Evolutionary conservation across 2,797 vertebrate genomes (phyloP), one percentile per base, ranked within the genome.

Genomic region (Sandelia bainsii): DNA sequence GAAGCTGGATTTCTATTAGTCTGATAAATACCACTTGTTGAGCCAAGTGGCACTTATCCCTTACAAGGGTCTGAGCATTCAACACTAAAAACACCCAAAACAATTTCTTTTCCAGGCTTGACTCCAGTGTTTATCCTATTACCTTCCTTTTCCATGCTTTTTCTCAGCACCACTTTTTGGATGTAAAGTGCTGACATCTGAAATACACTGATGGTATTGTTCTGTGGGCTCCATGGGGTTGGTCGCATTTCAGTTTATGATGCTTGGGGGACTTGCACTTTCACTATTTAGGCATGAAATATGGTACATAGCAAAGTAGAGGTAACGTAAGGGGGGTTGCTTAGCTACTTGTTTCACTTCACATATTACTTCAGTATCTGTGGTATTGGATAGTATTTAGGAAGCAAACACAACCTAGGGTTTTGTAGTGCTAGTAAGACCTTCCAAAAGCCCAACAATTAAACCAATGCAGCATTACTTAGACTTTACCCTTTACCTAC

Each of bases 141-240:
- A 86, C 84, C 67, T 81, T 60, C 67, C 50, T 87, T 91, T 88
- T 90, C 85, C 84, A 46, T 57, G 63, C 61, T 74, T 53, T 51
- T 69, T 77, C 44, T 66, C 52, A 32, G 69, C 58, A 57, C 69
- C 51, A 17, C 29, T 7, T 65, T 78, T 71, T 83, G 77, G 77
- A 85, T 74, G 79, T 77, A 79, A 80, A 77, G 67, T 34, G 4
- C 48, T 79, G 80, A 62, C 78, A 84, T 86, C 88, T 81, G 6
- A 78, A 80, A 80, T 52, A 91, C 88, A 92, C 72, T 86, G 84
- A 54, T 40, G 42, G 59, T 77, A 87, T 90, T 92, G 91, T 90
- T 89, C 84, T 81, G 32, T 34, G 27, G 61, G 9, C 50, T 69
- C 57, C 19, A 22, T 14, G 48, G 68, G 40, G 80, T 66, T 45